Evolutionary conservation across 2,888 invertebrate genomes (phyloP).

Genomic region (Tipula confusa): DNA sequence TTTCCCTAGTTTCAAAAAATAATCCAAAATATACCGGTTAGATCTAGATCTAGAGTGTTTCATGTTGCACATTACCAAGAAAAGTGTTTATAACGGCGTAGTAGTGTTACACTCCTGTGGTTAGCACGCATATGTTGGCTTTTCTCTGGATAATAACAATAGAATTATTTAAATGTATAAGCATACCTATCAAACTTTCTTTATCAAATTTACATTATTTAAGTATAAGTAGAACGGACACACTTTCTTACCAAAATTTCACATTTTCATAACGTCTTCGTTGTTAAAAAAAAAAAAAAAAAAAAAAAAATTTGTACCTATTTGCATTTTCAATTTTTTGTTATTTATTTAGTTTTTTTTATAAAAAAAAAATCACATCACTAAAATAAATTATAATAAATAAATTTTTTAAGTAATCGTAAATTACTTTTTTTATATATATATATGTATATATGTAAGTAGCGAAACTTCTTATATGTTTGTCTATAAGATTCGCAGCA

Average conservation of each 20-base stretch:
- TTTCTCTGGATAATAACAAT: neutral
- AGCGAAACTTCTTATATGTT: neutral
- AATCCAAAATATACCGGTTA: neutral
- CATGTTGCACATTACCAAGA: neutral
- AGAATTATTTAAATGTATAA: neutral
- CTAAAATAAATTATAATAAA: slow-evolving; percentile 25
- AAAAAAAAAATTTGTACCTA: neutral
- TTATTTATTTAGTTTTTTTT: neutral
- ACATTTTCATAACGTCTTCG: neutral
- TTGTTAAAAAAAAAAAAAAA: neutral
- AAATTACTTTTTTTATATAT: neutral
- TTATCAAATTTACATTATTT: neutral
- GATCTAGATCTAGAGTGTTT: neutral
- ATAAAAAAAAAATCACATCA: slow-evolving; percentile 14
- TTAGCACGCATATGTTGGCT: neutral
- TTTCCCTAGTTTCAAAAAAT: neutral
- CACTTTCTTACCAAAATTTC: slow-evolving; percentile 12
- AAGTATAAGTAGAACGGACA: neutral
- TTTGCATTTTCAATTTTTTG: neutral
- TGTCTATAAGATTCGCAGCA: neutral
- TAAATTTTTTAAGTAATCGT: neutral
- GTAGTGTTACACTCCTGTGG: neutral
- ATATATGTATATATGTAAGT: neutral
- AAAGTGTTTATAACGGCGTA: too few species aligned
- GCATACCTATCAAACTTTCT: neutral